Evolutionary conservation across 2,888 invertebrate species (phyloP), one percentile per base, ranked within the genome.

Genomic region (Imbricaverruca yamaguchii): DNA sequence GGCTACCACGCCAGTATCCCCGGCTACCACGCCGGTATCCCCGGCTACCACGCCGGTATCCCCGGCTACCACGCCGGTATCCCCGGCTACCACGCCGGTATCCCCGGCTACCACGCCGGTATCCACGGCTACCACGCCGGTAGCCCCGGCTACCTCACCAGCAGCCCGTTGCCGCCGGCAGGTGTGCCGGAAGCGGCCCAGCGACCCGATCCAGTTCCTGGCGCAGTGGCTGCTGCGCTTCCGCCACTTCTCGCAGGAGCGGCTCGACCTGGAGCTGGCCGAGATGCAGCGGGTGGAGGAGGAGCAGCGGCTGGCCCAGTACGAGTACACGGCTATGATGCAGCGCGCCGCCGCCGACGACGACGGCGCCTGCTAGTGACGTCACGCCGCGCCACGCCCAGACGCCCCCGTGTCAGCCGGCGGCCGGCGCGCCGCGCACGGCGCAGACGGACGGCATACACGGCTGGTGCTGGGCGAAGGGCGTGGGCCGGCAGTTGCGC

Each of bases 161-260:
- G 12, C 59, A 15, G 59, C 11, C 15, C 15, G 11, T 13, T 59
- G 59, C 59, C 59, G 59, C 7, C 12, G 59, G 0, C 74, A 74
- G 74, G 74, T 53, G 53, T 74, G 74, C 21, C 74, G 74, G 9
- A 53, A 53, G 53, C 53, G 74, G 53, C 74, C 74, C 21, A 74
- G 74, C 74, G 74, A 74, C 74, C 74, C 74, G 74, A 55, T 74
- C 53, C 74, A 74, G 74, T 74, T 74, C 11, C 55, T 74, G 74
- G 74, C 74, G 74, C 74, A 74, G 74, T 74, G 74, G 74, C 74
- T 74, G 74, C 74, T 74, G 53, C 74, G 74, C 2, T 55, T 21
- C 74, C 74, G 74, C 1, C 74, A 74, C 53, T 74, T 74, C 74
- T 18, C 74, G 74, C 74, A 74, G 74, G 74, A 74, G 74, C 53